Conservation (phyloP, 2,113 vertebrate species). For the Jaculus jaculus region DNA sequence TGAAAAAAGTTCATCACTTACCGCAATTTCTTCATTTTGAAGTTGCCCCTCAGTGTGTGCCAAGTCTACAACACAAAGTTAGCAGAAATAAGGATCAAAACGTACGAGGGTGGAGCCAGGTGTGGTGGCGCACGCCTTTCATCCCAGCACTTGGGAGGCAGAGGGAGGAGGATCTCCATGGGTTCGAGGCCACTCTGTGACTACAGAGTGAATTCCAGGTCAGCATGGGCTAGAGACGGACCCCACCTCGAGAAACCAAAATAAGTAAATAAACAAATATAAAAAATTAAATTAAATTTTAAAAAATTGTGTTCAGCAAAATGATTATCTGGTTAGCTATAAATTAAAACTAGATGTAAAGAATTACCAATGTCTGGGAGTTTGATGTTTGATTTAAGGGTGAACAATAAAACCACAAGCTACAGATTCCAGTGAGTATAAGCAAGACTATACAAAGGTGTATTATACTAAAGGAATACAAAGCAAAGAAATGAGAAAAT, state of each 20-base stretch:
- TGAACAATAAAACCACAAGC: neutral
- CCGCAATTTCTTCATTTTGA: constrained; percentile 91
- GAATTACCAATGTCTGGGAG: neutral
- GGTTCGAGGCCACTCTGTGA: too few relatives aligned
- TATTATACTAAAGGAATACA: constrained; percentile 46
- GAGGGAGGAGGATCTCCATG: too few relatives aligned
- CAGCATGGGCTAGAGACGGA: too few relatives aligned
- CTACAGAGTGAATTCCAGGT: too few relatives aligned
- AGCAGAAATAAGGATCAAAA: constrained; percentile 54
- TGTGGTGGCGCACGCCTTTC: too few relatives aligned
- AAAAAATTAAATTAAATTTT: too few relatives aligned
- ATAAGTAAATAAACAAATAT: too few relatives aligned
- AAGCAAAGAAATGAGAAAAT: constrained; percentile 1
- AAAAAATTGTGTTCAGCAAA: constrained; percentile 51
- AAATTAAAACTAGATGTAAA: constrained; percentile 36
- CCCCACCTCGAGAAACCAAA: too few relatives aligned
- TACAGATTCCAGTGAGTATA: constrained; percentile 21
- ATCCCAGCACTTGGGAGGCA: too few relatives aligned
- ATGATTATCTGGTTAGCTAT: constrained; percentile 28
- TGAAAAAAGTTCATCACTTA: constrained; percentile 84
- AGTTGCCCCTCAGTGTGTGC: constrained; percentile 90
- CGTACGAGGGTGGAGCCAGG: constrained; percentile 1
- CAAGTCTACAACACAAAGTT: constrained; percentile 88
- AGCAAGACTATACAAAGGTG: neutral
- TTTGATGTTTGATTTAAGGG: constrained; percentile 14